phyloP scores from a whole-genome alignment of 2,888 invertebrate species.

The Heliconius aoede region DNA sequence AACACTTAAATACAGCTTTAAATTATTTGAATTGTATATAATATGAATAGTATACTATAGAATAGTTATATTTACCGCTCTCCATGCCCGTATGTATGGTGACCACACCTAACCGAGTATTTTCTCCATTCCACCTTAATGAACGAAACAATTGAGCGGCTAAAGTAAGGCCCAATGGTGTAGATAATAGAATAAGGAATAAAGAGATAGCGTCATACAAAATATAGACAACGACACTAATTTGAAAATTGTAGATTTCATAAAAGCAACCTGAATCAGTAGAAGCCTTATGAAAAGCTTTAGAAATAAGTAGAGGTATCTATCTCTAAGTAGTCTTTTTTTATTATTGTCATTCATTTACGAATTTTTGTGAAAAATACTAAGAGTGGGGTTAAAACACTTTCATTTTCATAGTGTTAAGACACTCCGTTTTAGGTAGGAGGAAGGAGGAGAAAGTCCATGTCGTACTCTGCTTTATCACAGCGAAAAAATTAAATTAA shows the following conservation, averaged over 20 bases:
- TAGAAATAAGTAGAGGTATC: neutral
- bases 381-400: too few relatives aligned
- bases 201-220: conserved; percentile 19
- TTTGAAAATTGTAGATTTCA: neutral
- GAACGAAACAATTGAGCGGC: conserved; percentile 57
- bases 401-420: too few relatives aligned
- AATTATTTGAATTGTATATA: too few relatives aligned
- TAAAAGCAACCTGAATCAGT: neutral
- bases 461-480: too few relatives aligned
- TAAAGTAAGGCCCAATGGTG: conserved; percentile 40
- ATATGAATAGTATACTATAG: neutral
- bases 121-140: conserved; percentile 64
- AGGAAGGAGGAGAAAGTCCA: too few relatives aligned
- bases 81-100: conserved; percentile 42
- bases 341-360: neutral
- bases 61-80: conserved; percentile 24
- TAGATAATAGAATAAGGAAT: conserved; percentile 37
- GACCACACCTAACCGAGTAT: conserved; percentile 47
- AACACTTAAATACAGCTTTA: too few relatives aligned
- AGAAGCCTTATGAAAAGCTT: neutral
- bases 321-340: too few relatives aligned
- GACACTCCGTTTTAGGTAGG: neutral
- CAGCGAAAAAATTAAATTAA: too few relatives aligned
- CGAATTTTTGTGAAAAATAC: too few relatives aligned
- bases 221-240: conserved; percentile 2